A percentile compares a stretch with the other conserved stretches of the same genome.
phyloP scores from a whole-genome alignment of 1,140 invertebrate genomes.

The Atta cephalotes region DNA sequence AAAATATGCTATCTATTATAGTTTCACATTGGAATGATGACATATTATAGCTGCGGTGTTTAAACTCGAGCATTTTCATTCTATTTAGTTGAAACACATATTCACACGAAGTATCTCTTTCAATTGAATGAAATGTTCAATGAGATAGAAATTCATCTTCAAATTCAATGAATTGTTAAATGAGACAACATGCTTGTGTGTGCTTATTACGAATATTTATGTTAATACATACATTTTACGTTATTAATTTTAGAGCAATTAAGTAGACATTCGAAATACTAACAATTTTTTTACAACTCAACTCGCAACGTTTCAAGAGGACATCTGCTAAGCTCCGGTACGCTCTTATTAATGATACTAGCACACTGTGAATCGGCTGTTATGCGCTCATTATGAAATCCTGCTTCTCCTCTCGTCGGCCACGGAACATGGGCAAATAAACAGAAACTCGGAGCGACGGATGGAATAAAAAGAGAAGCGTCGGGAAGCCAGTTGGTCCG shows the following conservation, averaged over 20 bases:
- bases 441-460: slow-evolving; percentile 27
- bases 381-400: slow-evolving; percentile 32
- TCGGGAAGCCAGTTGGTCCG: slow-evolving; percentile 45
- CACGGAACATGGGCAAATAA: slow-evolving; percentile 36
- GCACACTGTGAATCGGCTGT: slow-evolving; percentile 19
- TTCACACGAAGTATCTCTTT: too few relatives aligned
- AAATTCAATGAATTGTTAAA: too few relatives aligned
- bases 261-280: neutral
- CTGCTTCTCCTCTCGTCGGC: slow-evolving; percentile 11
- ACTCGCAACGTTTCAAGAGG: neutral
- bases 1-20: too few relatives aligned
- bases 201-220: too few relatives aligned
- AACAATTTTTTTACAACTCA: neutral
- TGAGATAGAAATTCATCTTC: too few relatives aligned
- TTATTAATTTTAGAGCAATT: neutral
- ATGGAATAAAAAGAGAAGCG: slow-evolving; percentile 31
- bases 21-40: neutral
- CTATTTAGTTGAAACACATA: too few relatives aligned
- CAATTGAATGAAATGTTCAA: too few relatives aligned
- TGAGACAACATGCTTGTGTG: too few relatives aligned
- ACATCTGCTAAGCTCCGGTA: neutral
- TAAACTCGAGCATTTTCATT: neutral
- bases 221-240: too few relatives aligned
- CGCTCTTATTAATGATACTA: neutral
- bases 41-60: neutral